Conservation (phyloP, 2,113 vertebrate species). For the Ramphastos sulfuratus region DNA sequence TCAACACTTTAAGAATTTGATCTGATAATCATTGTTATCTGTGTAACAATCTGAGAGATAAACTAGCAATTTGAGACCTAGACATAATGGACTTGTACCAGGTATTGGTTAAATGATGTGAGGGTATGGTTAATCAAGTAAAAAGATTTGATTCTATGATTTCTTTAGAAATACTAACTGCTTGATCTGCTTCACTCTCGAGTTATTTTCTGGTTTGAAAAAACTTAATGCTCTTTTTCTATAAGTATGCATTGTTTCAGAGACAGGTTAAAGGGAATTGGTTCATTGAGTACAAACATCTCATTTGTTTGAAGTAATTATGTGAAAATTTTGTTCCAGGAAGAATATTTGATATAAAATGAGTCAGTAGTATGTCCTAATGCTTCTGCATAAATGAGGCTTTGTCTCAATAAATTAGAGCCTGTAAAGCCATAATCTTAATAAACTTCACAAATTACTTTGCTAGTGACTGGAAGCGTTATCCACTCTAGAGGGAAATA, state of each 20-base stretch:
- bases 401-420: conserved; percentile 58
- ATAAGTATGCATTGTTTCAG: background rate
- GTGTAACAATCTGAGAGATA: background rate
- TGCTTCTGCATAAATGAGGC: conserved; percentile 34
- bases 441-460: conserved; percentile 61
- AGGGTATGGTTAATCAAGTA: background rate
- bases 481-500: conserved; percentile 35
- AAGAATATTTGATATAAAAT: conserved; percentile 44
- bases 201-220: background rate
- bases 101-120: background rate
- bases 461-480: conserved; percentile 27
- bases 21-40: background rate
- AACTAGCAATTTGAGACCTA: background rate
- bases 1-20: background rate
- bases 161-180: background rate
- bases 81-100: background rate
- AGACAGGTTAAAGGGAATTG: conserved; percentile 21
- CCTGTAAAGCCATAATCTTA: conserved; percentile 46
- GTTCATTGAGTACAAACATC: conserved; percentile 21
- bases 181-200: background rate
- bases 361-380: conserved; percentile 16
- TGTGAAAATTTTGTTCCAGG: conserved; percentile 29
- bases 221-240: background rate
- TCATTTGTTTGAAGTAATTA: conserved; percentile 63
- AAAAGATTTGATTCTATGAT: background rate